phyloP scores from a whole-genome alignment of 2,797 vertebrate genomes.

The Helostoma temminkii region DNA sequence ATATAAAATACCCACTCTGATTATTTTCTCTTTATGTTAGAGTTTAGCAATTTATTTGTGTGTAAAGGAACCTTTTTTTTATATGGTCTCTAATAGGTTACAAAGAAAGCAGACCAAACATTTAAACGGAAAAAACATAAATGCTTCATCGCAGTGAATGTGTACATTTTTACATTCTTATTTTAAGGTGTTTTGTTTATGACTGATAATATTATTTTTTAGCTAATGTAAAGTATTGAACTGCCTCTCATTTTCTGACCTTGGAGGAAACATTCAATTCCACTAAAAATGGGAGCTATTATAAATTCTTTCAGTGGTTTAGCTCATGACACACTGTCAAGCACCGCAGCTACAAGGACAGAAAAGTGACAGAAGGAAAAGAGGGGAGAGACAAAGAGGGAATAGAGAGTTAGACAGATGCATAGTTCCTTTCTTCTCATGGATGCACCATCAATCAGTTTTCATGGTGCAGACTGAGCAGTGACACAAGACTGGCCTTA shows the following conservation, averaged over 20 bases:
- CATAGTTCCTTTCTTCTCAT: slow-evolving; percentile 57
- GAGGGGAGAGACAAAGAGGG: slow-evolving; percentile 41
- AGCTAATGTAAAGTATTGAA: slow-evolving; percentile 22
- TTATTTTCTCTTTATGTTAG: too few relatives aligned
- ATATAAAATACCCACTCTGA: too few relatives aligned
- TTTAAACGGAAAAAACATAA: background rate
- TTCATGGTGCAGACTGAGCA: slow-evolving; percentile 62
- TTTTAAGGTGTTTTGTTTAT: background rate
- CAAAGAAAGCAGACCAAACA: background rate
- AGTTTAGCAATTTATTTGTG: too few relatives aligned
- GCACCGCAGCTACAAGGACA: slow-evolving; percentile 41
- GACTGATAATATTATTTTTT: background rate
- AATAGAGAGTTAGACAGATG: slow-evolving; percentile 48
- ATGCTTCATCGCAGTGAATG: background rate
- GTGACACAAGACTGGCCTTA: slow-evolving; percentile 75
- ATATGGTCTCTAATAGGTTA: too few relatives aligned
- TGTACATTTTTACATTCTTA: background rate
- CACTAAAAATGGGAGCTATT: slow-evolving; percentile 39
- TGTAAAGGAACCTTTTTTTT: too few relatives aligned
- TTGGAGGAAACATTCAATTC: slow-evolving; percentile 26
- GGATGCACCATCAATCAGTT: slow-evolving; percentile 70
- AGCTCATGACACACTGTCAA: slow-evolving; percentile 47
- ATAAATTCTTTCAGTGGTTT: slow-evolving; percentile 50
- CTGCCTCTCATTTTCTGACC: slow-evolving; percentile 20
- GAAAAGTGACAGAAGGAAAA: slow-evolving; percentile 50